These are phyloP conservation scores for Chloropsis cyanopogon DNA, from an alignment of 2,113 vertebrate genomes.

Conservation along the genomic window DNA sequence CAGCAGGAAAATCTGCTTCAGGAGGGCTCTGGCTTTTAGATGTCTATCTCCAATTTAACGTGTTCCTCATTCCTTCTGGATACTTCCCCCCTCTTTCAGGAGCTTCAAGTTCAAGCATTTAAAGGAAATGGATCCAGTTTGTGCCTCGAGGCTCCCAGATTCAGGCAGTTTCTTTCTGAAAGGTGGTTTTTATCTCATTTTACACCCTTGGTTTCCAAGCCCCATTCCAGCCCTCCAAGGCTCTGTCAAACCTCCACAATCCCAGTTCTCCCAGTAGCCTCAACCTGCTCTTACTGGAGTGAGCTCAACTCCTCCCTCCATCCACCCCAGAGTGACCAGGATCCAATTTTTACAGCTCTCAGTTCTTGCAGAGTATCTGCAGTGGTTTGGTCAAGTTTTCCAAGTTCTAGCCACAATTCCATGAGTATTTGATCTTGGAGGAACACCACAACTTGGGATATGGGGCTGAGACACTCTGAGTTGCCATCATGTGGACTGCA, in stretches of 20 bases:
- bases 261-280: not conserved
- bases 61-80: constrained; percentile 45
- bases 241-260: not conserved
- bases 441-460: too few species aligned
- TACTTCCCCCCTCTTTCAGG: not conserved
- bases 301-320: not conserved
- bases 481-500: not conserved
- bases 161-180: not conserved
- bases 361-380: not conserved
- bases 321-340: not conserved
- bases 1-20: constrained; percentile 8
- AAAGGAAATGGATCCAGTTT: not conserved
- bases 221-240: not conserved
- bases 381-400: too few species aligned
- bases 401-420: too few species aligned
- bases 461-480: not conserved
- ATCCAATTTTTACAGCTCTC: not conserved
- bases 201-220: not conserved
- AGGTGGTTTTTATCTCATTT: not conserved
- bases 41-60: not conserved
- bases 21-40: constrained; percentile 13
- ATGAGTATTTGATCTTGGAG: too few species aligned
- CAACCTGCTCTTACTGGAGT: not conserved
- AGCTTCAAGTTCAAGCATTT: not conserved
- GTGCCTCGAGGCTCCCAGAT: not conserved